Percentiles rank a stretch among this genome's conserved stretches.
phyloP scores from a whole-genome alignment of 2,113 vertebrate species.

The Periophthalmus modestus region DNA sequence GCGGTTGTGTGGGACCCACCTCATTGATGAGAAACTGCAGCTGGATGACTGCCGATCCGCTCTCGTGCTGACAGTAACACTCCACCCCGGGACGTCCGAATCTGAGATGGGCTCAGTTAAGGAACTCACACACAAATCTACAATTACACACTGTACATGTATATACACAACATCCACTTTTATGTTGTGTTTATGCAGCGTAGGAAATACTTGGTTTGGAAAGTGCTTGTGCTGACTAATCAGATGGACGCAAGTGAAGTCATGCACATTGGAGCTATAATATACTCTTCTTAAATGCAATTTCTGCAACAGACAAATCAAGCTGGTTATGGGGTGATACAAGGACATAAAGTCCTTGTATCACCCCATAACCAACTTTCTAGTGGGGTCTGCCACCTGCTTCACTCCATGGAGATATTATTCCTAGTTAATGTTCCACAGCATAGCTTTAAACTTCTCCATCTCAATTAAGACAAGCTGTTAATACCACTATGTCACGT shows the following conservation, averaged over 20 bases:
- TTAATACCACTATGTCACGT: too few relatives aligned
- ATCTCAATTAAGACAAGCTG: too few relatives aligned
- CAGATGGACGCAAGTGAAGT: neutral
- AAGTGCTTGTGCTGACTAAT: neutral
- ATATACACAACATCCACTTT: neutral
- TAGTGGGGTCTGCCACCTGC: too few relatives aligned
- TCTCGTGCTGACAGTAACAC: slow-evolving; percentile 97
- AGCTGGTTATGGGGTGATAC: neutral
- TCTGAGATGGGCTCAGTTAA: slow-evolving; percentile 84
- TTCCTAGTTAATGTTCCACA: too few relatives aligned
- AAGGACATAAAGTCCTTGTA: neutral
- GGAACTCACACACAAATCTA: slow-evolving; percentile 62
- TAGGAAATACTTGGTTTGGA: neutral
- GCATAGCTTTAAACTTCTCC: too few relatives aligned
- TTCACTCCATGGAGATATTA: too few relatives aligned
- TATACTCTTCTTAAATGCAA: neutral
- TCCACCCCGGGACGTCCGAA: slow-evolving; percentile 97
- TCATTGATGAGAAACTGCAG: slow-evolving; percentile 89
- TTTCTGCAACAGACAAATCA: neutral
- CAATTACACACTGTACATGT: neutral
- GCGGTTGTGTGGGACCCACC: slow-evolving; percentile 42
- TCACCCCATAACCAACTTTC: too few relatives aligned
- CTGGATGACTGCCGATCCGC: slow-evolving; percentile 92
- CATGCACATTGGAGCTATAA: neutral
- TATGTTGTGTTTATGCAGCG: neutral